phyloP scores from a whole-genome alignment of 2,888 invertebrate genomes.

The Andrena chrysosceles region DNA sequence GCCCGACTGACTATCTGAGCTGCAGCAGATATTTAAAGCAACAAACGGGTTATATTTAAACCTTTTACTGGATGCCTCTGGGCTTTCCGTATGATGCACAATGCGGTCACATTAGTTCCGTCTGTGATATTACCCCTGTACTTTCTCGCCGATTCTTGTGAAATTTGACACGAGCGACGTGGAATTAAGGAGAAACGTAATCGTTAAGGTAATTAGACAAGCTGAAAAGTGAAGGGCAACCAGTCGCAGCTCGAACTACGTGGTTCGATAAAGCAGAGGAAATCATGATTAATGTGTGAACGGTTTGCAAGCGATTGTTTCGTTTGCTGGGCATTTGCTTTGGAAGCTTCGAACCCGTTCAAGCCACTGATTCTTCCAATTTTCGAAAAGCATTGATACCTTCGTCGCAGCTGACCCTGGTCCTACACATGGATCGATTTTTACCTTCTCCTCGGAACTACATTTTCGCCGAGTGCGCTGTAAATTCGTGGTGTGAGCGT shows the following conservation, averaged over 20 bases:
- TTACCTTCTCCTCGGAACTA: slow-evolving; percentile 55
- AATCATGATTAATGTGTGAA: background rate
- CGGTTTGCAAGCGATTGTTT: slow-evolving; percentile 16
- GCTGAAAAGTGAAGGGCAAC: slow-evolving; percentile 1
- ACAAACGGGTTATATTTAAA: slow-evolving; percentile 66
- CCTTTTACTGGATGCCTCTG: slow-evolving; percentile 47
- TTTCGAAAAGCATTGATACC: slow-evolving; percentile 30
- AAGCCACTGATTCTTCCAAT: background rate
- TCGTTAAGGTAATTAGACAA: slow-evolving; percentile 9
- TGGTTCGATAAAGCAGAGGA: background rate
- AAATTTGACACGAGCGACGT: background rate
- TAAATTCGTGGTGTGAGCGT: slow-evolving; percentile 51
- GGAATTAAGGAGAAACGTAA: background rate
- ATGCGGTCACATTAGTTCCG: slow-evolving; percentile 51
- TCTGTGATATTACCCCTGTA: slow-evolving; percentile 21
- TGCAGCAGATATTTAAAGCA: slow-evolving; percentile 58
- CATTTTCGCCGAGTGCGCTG: slow-evolving; percentile 37
- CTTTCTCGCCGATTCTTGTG: background rate
- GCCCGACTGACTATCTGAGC: slow-evolving; percentile 51
- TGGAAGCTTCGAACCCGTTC: slow-evolving; percentile 9
- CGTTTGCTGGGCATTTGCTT: background rate
- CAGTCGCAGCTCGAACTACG: background rate
- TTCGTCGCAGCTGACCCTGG: slow-evolving; percentile 24
- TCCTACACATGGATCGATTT: slow-evolving; percentile 43
- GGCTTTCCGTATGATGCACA: slow-evolving; percentile 57